Base-by-base conservation (phyloP, 2,888 invertebrate genomes). In the Macaria notata region DNA sequence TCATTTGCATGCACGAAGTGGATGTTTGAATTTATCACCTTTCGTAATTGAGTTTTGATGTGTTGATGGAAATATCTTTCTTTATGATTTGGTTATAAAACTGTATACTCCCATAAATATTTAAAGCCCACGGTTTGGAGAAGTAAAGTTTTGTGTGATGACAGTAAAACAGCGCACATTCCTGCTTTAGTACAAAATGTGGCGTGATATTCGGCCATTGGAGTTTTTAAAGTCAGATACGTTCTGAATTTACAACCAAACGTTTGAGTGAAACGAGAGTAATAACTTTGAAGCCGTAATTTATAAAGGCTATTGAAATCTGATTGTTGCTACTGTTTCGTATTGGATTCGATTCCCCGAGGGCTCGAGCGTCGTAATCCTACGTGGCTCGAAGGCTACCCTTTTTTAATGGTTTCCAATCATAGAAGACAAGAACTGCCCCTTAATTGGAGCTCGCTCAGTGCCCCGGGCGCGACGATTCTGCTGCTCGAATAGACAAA, bases 381-480 rank as follows among this genome's bases (percentile, higher is more conserved):
- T 70, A 47, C 66, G 67, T 65, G 65, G 70, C 74, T 72, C 63
- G 72, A 68, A 72, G 76, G 73, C 72, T 71, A 72, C 73, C 76
- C 72, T 73, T 80, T 71, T 68, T 78, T 73, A 73, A 75, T 76
- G 75, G 73, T 80, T 83, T 83, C 80, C 83, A 86, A 87, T 87
- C 83, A 83, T 79, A 79, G 59, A 78, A 77, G 79, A 84, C 84
- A 83, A 84, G 82, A 72, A 79, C 79, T 81, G 80, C 75, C 74
- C 83, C 83, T 81, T 87, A 85, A 86, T 86, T 86, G 83, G 80
- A 84, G 78, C 72, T 79, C 81, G 79, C 76, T 78, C 76, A 61
- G 57, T 69, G 84, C 86, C 76, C 66, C 72, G 64, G 83, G 85
- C 81, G 52, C 44, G 51, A 45, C 58, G 50, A 62, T 60, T 63